Evolutionary conservation across 1,140 invertebrate species (phyloP).

Genomic region (Brachionus koreanus): DNA sequence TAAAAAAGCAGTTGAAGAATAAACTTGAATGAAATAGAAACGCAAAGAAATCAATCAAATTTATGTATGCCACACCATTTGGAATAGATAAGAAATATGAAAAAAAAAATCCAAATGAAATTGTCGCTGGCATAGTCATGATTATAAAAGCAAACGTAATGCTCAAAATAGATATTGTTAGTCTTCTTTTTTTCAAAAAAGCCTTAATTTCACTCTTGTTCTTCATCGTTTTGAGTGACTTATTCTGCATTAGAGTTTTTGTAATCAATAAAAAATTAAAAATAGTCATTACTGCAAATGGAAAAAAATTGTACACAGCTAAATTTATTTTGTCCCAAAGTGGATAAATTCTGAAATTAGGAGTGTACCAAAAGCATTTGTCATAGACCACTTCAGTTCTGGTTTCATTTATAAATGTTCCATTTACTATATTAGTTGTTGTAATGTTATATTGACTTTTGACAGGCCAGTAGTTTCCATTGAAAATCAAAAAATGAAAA

Average conservation of each 20-base stretch:
- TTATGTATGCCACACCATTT: background rate
- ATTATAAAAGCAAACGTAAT: constrained; percentile 28
- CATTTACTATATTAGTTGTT: background rate
- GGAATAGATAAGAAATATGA: background rate
- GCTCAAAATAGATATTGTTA: background rate
- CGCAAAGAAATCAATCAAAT: background rate
- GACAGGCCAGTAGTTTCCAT: background rate
- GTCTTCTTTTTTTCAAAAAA: background rate
- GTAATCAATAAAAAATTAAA: constrained; percentile 14
- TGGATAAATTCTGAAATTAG: background rate
- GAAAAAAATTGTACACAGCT: constrained; percentile 21
- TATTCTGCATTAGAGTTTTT: background rate
- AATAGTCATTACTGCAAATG: background rate
- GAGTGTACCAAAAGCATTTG: background rate
- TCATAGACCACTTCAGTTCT: background rate
- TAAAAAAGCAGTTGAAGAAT: background rate
- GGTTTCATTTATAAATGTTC: background rate
- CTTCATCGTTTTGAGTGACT: background rate
- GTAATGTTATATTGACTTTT: background rate
- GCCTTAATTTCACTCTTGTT: background rate
- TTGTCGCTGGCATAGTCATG: constrained; percentile 10
- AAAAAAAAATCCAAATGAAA: constrained; percentile 23
- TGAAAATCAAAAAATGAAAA: constrained; percentile 2
- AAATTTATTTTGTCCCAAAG: constrained; percentile 24
- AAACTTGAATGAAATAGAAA: background rate